Percentiles rank a stretch among this genome's conserved stretches.
These are phyloP conservation scores for Halichoerus grypus DNA, from an alignment of 2,113 vertebrate genomes.

Conservation along the genomic window DNA sequence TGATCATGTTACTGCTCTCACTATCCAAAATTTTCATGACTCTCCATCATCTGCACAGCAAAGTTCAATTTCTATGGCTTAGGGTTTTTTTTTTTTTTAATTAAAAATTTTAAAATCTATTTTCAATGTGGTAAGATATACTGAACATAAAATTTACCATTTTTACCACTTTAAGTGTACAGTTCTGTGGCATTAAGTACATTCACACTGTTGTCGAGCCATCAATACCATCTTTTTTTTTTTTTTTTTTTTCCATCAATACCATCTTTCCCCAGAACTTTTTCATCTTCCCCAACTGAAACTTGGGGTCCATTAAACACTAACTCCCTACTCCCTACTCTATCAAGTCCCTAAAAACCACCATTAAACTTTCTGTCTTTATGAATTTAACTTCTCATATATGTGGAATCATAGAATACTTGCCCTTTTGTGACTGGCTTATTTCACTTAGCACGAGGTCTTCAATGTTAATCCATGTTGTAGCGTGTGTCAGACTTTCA, in stretches of 20 bases:
- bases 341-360: neutral
- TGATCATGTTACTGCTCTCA: neutral
- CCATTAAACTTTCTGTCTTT: neutral
- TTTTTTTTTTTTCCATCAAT: neutral
- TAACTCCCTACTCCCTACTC: neutral
- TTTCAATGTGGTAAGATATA: neutral
- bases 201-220: neutral
- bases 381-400: neutral
- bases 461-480: neutral
- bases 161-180: neutral
- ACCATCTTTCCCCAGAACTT: neutral
- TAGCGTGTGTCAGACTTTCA: neutral
- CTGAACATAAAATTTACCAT: neutral
- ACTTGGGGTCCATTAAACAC: neutral
- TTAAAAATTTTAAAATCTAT: neutral
- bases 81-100: neutral
- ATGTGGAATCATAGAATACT: neutral
- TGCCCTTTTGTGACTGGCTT: neutral
- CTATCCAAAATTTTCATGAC: slow-evolving; percentile 1
- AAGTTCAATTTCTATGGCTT: neutral
- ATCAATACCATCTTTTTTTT: neutral
- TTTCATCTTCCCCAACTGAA: neutral
- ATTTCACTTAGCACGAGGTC: slow-evolving; percentile 2
- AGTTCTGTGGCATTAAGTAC: neutral
- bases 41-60: neutral